Base-by-base conservation (phyloP, 2,888 invertebrate species). In the Cotesia congregata region DNA sequence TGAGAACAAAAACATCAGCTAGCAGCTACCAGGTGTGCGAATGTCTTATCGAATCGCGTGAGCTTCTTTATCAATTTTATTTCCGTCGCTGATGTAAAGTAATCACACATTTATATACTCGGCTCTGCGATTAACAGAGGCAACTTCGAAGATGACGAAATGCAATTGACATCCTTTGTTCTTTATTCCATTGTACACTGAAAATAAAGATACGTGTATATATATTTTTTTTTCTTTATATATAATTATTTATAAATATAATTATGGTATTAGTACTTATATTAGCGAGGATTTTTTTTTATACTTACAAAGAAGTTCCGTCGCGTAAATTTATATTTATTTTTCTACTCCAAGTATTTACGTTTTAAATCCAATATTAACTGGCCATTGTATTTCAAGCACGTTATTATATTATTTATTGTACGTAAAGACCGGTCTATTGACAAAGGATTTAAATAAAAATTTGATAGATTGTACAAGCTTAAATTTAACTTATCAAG, bases 301-400 rank as follows among this genome's bases (percentile, higher is more conserved):
- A 50, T 50, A 50, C 50, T 50, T 50, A 50, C 50, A 50, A 50
- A 50, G 50, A 50, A 0, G 50, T 50, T 50, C 50, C 12, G 12
- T 12, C 50, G 50, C 1, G 50, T 50, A 50, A 50, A 50, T 50
- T 65, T 65, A 65, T 65, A 30, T 65, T 65, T 65, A 20, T 65
- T 30, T 20, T 65, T 65, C 5, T 30, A 12, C 30, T 38, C 20
- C 4, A 7, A 7, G 7, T 65, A 30, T 30, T 30, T 65, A 12
- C 5, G 30, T 20, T 12, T 65, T 65, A 65, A 65, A 20, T 20
- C 38, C 20, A 65, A 30, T 12, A 65, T 30, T 38, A 38, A 30
- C 38, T 9, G 30, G 30, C 9, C 59, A 77, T 76, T 79, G 76
- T 79, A 78, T 78, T 76, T 70, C 75, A 74, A 79, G 67, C 76